Evolutionary conservation across 2,888 invertebrate genomes (phyloP).

Genomic region (Agrotis clavis): DNA sequence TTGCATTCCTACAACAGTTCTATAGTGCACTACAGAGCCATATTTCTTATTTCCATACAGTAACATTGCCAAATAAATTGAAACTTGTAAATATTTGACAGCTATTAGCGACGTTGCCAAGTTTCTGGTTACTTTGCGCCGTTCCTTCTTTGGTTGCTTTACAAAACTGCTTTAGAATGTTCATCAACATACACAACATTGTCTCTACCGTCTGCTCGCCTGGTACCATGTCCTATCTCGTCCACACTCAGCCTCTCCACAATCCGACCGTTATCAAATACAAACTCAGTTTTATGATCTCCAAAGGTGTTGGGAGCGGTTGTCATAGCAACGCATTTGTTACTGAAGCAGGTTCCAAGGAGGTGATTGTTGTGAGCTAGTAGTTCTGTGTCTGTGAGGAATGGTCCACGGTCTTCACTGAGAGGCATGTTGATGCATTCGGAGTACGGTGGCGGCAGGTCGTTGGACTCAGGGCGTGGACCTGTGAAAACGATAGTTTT

Average conservation of each 20-base stretch:
- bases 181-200: too few species aligned
- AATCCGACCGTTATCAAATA: slow-evolving; percentile 62
- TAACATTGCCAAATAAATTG: too few species aligned
- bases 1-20: too few species aligned
- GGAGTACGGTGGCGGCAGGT: slow-evolving; percentile 17
- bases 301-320: slow-evolving; percentile 1
- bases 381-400: background rate
- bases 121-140: too few species aligned
- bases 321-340: background rate
- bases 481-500: background rate
- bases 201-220: background rate
- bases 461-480: background rate
- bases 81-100: too few species aligned
- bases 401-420: background rate
- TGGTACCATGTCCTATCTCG: slow-evolving; percentile 1
- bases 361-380: slow-evolving; percentile 4
- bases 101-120: too few species aligned
- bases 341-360: slow-evolving; percentile 19
- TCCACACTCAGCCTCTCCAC: slow-evolving; percentile 49
- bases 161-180: too few species aligned
- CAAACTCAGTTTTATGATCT: slow-evolving; percentile 27
- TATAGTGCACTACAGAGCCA: too few species aligned
- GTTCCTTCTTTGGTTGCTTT: too few species aligned
- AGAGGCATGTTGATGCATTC: background rate
- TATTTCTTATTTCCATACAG: too few species aligned